Percentiles rank a stretch among this genome's conserved stretches.
These are phyloP conservation scores for Idaea aversata DNA, from an alignment of 2,888 invertebrate genomes.

Conservation along the genomic window DNA sequence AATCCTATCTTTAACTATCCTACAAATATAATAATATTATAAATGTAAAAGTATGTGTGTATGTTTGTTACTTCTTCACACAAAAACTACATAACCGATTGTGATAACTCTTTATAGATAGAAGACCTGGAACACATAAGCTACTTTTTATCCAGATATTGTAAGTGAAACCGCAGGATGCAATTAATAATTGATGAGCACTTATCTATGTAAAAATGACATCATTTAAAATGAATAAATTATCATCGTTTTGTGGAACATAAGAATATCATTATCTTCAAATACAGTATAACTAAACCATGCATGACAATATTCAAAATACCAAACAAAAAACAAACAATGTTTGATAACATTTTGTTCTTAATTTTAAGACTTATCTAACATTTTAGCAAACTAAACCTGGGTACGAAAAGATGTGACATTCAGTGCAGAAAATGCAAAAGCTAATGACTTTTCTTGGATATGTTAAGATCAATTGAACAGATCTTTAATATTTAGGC, in stretches of 20 bases:
- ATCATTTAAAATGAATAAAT: not conserved
- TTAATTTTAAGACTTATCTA: not conserved
- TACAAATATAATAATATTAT: too few species aligned
- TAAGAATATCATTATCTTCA: not conserved
- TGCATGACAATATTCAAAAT: not conserved
- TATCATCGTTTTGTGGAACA: not conserved
- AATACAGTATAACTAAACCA: not conserved
- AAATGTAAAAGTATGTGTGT: too few species aligned
- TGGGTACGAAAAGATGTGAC: not conserved
- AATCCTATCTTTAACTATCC: too few species aligned
- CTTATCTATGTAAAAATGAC: not conserved
- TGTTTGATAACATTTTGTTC: not conserved
- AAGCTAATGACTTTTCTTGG: not conserved
- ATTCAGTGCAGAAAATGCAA: not conserved
- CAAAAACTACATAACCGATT: too few species aligned
- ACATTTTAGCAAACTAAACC: not conserved
- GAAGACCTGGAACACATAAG: too few species aligned
- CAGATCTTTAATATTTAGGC: not conserved
- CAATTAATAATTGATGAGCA: not conserved
- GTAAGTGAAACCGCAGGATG: too few species aligned
- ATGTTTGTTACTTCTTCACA: too few species aligned
- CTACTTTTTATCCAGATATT: not conserved
- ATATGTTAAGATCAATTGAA: slow-evolving; percentile 1
- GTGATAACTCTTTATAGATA: too few species aligned
- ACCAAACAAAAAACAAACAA: not conserved